Base-by-base conservation (phyloP, 1,140 invertebrate genomes). In the Papilio polyxenes region DNA sequence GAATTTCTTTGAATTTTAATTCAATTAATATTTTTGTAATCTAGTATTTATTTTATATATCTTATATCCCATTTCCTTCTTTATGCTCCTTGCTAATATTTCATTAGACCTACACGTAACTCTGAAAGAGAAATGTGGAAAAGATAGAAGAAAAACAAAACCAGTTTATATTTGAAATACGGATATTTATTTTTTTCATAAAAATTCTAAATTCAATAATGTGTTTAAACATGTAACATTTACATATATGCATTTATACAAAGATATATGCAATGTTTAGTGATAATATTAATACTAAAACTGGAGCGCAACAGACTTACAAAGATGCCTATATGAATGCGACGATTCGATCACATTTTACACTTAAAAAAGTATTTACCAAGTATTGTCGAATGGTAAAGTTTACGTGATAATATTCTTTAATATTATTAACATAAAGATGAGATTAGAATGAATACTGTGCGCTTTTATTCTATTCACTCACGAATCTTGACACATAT, bases 131-230 rank as follows among this genome's bases (percentile, higher is more conserved):
- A n/a, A 59, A n/a, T 80, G 15, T 78, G 83, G 75, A 76, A 40
- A 37, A 76, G 40, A 78, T 75, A 48, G 59, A 85, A 91, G 90
- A 92, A 86, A 93, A 92, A 93, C 90, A 80, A 93, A 91, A 90
- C 87, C 84, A 87, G 80, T 4, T 85, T 92, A 91, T 93, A 94
- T 94, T 94, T 94, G 93, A 94, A 94, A 94, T 94, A 94, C 93
- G 92, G 93, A 94, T 94, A 94, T 94, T 94, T 94, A 93, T 92
- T 93, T 93, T 93, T 94, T 94, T 94, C 93, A 94, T 94, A 94
- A 93, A 94, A 94, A 94, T 94, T 94, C 93, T 94, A 94, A 94
- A 94, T 93, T 94, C 93, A 94, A 93, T 94, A 94, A 94, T 94
- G 93, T 93, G 92, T 94, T 94, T 94, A 94, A 93, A 94, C 93